Evolutionary conservation across 2,113 vertebrate species (phyloP).

Genomic region (Rostratula benghalensis): DNA sequence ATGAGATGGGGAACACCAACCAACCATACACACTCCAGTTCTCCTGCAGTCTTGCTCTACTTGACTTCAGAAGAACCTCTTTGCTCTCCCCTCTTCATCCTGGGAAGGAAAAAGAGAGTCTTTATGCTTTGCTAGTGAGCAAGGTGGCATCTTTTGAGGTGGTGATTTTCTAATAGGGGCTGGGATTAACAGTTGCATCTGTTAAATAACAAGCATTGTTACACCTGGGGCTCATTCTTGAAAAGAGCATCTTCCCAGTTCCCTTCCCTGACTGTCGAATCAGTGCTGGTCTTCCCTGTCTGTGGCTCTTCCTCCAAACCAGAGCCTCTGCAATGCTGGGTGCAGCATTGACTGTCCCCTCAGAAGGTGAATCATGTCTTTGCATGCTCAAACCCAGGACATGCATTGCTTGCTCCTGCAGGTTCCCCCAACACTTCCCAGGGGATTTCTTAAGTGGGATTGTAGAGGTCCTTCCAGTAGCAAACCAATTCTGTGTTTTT

Average conservation of each 20-base stretch:
- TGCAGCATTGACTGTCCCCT: not conserved
- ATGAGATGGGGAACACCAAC: not conserved
- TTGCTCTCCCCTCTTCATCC: not conserved
- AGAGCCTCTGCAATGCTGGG: not conserved
- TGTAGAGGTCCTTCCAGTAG: not conserved
- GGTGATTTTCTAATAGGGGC: not conserved
- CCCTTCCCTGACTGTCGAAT: not conserved
- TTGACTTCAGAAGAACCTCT: not conserved
- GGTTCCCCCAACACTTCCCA: not conserved
- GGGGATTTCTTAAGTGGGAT: not conserved
- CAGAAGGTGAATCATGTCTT: not conserved
- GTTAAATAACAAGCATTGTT: not conserved
- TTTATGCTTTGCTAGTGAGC: not conserved
- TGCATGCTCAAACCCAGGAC: rapidly evolving
- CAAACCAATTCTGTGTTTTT: not conserved
- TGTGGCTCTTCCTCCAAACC: not conserved
- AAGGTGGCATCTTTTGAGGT: not conserved
- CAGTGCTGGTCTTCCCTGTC: rapidly evolving
- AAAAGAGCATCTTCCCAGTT: not conserved
- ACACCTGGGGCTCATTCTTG: not conserved
- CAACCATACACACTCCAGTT: not conserved
- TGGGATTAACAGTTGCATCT: not conserved
- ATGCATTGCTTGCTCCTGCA: not conserved
- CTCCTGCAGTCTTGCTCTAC: not conserved
- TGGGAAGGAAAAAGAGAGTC: not conserved